A percentile compares a stretch with the other conserved stretches of the same genome.
These are phyloP conservation scores for Sigmodon hispidus DNA, from an alignment of 2,113 vertebrate species.

Conservation along the genomic window DNA sequence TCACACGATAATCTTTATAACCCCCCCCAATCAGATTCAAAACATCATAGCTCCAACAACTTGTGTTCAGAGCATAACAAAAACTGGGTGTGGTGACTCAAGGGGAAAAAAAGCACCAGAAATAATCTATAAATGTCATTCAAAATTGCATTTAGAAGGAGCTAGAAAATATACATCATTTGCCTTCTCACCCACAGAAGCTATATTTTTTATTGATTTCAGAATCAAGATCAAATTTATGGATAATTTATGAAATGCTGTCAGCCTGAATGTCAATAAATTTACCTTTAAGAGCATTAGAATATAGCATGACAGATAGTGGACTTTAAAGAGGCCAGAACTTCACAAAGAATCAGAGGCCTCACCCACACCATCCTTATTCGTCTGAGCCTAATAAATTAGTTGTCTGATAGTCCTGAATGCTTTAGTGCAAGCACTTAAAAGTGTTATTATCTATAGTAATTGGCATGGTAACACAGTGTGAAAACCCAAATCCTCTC, in stretches of 20 bases:
- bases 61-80: conserved; percentile 9
- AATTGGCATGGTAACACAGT: neutral
- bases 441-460: conserved; percentile 23
- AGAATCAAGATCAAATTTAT: conserved; percentile 56
- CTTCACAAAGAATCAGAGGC: conserved; percentile 8
- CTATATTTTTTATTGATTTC: conserved; percentile 49
- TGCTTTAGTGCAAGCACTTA: conserved; percentile 8
- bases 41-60: neutral
- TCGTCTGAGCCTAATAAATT: neutral
- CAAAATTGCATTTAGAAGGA: conserved; percentile 59
- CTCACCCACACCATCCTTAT: neutral
- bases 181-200: conserved; percentile 41
- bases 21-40: neutral
- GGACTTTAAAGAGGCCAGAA: conserved; percentile 14
- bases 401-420: conserved; percentile 24
- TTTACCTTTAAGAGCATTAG: conserved; percentile 31
- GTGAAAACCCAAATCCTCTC: conserved; percentile 31
- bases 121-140: conserved; percentile 28
- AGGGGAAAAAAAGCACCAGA: neutral
- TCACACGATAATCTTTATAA: neutral
- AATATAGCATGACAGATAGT: neutral
- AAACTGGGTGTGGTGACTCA: neutral
- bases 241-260: conserved; percentile 58
- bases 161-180: conserved; percentile 15
- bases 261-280: conserved; percentile 52